phyloP scores from a whole-genome alignment of 2,797 vertebrate genomes.

The Rhinoraja longicauda region DNA sequence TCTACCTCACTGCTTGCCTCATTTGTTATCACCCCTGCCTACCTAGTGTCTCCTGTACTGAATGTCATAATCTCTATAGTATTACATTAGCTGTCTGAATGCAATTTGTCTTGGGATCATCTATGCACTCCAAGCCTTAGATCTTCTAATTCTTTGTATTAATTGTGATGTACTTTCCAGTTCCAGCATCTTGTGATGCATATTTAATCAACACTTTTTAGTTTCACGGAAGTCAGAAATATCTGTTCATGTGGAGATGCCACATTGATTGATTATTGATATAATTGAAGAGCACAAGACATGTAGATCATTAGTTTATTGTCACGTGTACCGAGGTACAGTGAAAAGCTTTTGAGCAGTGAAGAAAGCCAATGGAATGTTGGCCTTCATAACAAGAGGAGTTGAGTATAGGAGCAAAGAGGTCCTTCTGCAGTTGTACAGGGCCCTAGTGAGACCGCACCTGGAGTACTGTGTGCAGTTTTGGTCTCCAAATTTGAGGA shows the following conservation, averaged over 20 bases:
- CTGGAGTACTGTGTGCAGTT: too few species aligned
- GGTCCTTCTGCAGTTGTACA: too few species aligned
- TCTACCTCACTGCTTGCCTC: background rate
- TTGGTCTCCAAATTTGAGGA: too few species aligned
- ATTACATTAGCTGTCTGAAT: background rate
- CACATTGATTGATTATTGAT: background rate
- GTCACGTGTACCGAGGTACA: too few species aligned
- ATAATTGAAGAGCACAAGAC: background rate
- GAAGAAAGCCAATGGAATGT: too few species aligned
- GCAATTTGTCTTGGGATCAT: background rate
- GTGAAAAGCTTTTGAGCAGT: too few species aligned
- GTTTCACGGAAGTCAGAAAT: background rate
- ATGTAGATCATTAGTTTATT: too few species aligned
- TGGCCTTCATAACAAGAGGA: too few species aligned
- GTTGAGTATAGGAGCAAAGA: too few species aligned
- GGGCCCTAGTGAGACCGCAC: too few species aligned
- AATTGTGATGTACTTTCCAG: background rate
- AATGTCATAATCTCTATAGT: background rate
- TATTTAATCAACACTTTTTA: background rate
- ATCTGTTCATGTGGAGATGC: background rate
- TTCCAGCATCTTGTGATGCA: background rate
- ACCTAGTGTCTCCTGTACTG: background rate
- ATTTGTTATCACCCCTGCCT: background rate
- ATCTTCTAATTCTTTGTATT: background rate
- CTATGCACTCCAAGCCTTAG: background rate